A percentile compares a stretch with the other conserved stretches of the same genome.
These are phyloP conservation scores for Cynopterus sphinx DNA, from an alignment of 2,797 vertebrate species.

Conservation along the genomic window DNA sequence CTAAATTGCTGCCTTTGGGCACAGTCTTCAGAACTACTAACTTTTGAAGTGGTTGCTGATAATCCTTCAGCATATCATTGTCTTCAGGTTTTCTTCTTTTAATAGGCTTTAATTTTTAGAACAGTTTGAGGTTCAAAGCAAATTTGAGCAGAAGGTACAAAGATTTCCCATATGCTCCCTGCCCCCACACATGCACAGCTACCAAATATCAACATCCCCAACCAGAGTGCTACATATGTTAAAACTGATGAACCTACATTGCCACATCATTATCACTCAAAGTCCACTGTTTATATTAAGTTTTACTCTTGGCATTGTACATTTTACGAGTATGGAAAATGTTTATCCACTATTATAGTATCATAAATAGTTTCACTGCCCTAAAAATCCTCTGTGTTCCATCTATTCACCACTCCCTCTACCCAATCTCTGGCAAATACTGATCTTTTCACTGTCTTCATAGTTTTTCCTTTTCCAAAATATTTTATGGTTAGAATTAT, in stretches of 20 bases:
- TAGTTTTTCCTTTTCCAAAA: neutral
- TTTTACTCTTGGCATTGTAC: neutral
- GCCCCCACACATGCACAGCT: accelerated
- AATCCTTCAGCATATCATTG: neutral
- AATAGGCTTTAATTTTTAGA: neutral
- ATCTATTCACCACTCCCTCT: neutral
- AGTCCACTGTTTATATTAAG: neutral
- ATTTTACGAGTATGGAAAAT: neutral
- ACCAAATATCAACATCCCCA: neutral
- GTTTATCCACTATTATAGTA: neutral
- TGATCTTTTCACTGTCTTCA: neutral
- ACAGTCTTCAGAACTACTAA: neutral
- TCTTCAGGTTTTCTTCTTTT: neutral
- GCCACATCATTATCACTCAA: neutral
- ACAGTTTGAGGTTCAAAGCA: neutral
- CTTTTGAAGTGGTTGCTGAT: neutral
- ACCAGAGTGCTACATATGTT: neutral
- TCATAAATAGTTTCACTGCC: neutral
- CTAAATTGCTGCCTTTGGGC: neutral
- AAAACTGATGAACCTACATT: neutral
- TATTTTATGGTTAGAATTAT: neutral
- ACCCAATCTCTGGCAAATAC: neutral
- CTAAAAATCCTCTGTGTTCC: neutral
- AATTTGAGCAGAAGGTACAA: neutral
- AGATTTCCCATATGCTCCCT: neutral